Base-by-base conservation (phyloP, 1,140 invertebrate species). In the Metaphire vulgaris region DNA sequence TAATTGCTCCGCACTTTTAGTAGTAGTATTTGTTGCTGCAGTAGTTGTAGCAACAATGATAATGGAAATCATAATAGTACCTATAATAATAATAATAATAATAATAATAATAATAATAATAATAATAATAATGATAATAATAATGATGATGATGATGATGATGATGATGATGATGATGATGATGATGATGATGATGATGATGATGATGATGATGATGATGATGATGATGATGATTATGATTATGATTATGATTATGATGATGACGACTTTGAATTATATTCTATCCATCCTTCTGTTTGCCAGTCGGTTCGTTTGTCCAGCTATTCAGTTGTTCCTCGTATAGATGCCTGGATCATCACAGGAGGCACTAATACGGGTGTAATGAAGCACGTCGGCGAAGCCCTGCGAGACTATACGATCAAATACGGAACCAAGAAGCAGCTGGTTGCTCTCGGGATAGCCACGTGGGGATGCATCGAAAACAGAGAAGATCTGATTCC, bases 281-380 rank as follows among this genome's bases (percentile, higher is more conserved):
- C 21, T 21, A 56, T 56, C 41, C 41, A 56, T 56, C 41, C 41
- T 12, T 56, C 41, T 21, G 21, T 56, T 21, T 21, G 21, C 21
- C 41, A 6, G 21, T 56, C 41, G 6, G 21, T 56, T 21, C 41
- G 21, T 56, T 21, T 21, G 21, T 56, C 41, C 41, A 56, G 6
- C 41, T 21, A 56, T 56, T 21, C 41, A 56, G 6, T 21, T 26
- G 75, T 33, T 69, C 2, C 1, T n/a, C 0, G 26, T 70, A 1
- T 77, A 86, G 85, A 83, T 66, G 87, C 86, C 2, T 88, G 87
- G 87, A 84, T 88, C n/a, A n/a, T n/a, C n/a, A n/a, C n/a, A n/a
- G n/a, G n/a, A n/a, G n/a, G n/a, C n/a, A n/a, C n/a, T n/a, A 83
- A 88, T 79, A 81, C 83, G 33, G 87, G 87, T 0, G 83, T 87